A percentile compares a stretch with the other conserved stretches of the same genome.
Evolutionary conservation across 2,888 invertebrate species (phyloP).

Genomic region (Aphrophora alni): DNA sequence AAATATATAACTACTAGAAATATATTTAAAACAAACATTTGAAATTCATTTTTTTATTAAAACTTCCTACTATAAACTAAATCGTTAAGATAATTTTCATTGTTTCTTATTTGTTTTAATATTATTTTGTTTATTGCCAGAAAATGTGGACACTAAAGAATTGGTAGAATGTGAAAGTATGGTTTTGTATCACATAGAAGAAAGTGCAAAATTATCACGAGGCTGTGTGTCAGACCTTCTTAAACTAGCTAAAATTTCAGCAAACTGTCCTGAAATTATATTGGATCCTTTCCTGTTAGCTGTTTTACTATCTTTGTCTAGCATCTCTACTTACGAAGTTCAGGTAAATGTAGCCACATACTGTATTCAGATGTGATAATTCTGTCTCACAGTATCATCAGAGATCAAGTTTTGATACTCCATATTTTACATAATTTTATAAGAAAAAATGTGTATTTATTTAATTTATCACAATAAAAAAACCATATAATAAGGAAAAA

Average conservation of each 20-base stretch:
- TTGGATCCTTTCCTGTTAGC: slow-evolving; percentile 70
- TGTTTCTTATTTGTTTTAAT: too few species aligned
- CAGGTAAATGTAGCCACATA: slow-evolving; percentile 46
- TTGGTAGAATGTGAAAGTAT: slow-evolving; percentile 50
- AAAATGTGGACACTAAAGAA: slow-evolving; percentile 39
- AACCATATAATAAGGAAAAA: too few species aligned
- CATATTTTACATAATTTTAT: too few species aligned
- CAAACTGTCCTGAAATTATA: slow-evolving; percentile 64
- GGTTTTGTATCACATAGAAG: slow-evolving; percentile 52
- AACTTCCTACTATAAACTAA: too few species aligned
- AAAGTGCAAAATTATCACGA: slow-evolving; percentile 49
- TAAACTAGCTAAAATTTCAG: slow-evolving; percentile 58
- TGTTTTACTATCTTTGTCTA: slow-evolving; percentile 63
- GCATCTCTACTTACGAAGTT: slow-evolving; percentile 59
- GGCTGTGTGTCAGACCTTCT: slow-evolving; percentile 51
- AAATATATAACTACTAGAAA: too few species aligned
- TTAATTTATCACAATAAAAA: too few species aligned
- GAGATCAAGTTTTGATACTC: too few species aligned
- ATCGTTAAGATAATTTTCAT: too few species aligned
- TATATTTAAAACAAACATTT: too few species aligned
- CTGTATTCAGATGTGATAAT: too few species aligned
- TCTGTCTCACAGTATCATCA: too few species aligned
- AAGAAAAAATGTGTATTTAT: not conserved
- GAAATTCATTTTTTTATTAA: too few species aligned
- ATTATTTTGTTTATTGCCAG: not conserved